phyloP scores from a whole-genome alignment of 1,140 invertebrate genomes.

The Andricus grossulariae region DNA sequence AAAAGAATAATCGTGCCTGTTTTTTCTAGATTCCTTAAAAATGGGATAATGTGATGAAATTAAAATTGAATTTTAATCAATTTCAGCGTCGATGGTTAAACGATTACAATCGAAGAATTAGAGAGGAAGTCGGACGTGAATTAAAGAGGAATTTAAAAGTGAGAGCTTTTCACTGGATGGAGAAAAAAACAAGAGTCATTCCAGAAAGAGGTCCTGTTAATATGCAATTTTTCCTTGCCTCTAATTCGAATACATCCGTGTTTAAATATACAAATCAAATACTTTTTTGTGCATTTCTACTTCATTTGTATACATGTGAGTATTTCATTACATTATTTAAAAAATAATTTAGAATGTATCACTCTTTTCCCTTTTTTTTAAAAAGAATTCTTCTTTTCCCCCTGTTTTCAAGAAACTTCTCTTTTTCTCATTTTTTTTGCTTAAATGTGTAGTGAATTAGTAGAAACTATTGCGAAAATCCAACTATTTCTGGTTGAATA shows the following conservation, averaged over 20 bases:
- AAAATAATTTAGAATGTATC: no score
- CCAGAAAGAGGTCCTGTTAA: constrained; percentile 71
- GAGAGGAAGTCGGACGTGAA: constrained; percentile 82
- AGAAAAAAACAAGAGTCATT: constrained; percentile 84
- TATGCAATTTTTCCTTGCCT: constrained; percentile 51
- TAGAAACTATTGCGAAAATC: no score
- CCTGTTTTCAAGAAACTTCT: no score
- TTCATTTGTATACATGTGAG: neutral
- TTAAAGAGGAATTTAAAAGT: constrained; percentile 81
- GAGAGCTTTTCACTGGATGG: constrained; percentile 87
- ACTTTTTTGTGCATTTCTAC: constrained; percentile 4
- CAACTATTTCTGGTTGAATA: no score
- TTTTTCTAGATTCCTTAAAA: no score
- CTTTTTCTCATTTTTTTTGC: no score
- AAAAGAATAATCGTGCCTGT: no score
- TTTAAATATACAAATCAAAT: constrained; percentile 30
- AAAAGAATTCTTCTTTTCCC: no score
- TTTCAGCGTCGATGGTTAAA: constrained; percentile 87
- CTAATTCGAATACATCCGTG: constrained; percentile 40
- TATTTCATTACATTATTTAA: neutral
- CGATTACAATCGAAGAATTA: constrained; percentile 84
- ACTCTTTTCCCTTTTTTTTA: no score
- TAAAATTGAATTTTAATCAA: constrained; percentile 32
- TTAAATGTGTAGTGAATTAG: no score
- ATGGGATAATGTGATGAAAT: constrained; percentile 33